A percentile compares a stretch with the other conserved stretches of the same genome.
Conservation (phyloP, 2,888 invertebrate species). For the Agrenia bidenticulata region DNA sequence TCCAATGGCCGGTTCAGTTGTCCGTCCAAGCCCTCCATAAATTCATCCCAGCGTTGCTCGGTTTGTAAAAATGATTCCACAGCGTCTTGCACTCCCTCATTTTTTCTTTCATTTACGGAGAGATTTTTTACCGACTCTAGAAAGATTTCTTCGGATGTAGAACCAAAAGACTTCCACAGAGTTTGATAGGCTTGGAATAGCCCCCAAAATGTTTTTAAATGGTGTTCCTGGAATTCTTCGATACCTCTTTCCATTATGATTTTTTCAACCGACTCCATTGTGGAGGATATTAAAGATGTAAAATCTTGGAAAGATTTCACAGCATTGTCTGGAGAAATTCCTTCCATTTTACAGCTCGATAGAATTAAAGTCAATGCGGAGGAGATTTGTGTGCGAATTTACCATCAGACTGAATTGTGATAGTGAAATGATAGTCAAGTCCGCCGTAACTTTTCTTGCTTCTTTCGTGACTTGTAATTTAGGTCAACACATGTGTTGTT, state of each 20-base stretch:
- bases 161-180: conserved; percentile 8
- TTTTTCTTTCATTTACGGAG: background rate
- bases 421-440: no score
- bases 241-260: background rate
- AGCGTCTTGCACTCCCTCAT: conserved; percentile 26
- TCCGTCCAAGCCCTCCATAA: conserved; percentile 35
- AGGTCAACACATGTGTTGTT: no score
- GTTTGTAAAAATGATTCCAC: conserved; percentile 34
- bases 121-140: conserved; percentile 16
- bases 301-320: background rate
- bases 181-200: background rate
- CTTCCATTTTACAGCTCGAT: no score
- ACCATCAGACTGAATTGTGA: no score
- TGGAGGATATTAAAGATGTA: background rate
- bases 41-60: conserved; percentile 34
- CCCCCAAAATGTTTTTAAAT: background rate
- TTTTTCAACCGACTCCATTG: background rate
- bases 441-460: no score
- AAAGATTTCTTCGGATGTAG: conserved; percentile 3
- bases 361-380: no score
- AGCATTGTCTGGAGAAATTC: background rate
- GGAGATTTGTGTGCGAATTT: no score
- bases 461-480: no score
- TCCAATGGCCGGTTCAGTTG: conserved; percentile 9
- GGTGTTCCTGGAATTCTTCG: background rate